Conservation (phyloP, 2,113 vertebrate species). For the Chaetodon trifascialis region DNA sequence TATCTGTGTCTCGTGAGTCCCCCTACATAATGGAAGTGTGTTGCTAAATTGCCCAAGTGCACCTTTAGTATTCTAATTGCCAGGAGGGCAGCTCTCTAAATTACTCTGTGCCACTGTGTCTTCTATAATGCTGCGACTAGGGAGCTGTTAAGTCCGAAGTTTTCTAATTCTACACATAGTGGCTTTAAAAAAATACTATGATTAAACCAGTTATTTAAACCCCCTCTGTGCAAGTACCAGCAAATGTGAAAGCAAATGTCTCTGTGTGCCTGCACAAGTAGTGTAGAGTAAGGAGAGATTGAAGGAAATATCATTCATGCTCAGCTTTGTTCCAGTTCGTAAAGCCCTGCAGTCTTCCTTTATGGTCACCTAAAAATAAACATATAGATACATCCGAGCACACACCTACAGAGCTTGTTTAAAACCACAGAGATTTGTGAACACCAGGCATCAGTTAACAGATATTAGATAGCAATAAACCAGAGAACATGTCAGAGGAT, state of each 20-base stretch:
- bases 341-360: neutral
- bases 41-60: neutral
- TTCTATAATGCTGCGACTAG: neutral
- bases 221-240: neutral
- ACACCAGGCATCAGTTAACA: neutral
- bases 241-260: neutral
- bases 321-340: neutral
- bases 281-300: neutral
- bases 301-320: neutral
- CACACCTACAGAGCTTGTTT: neutral
- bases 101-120: neutral
- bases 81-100: neutral
- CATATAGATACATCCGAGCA: neutral
- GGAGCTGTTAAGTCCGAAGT: neutral
- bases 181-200: neutral
- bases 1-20: neutral
- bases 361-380: neutral
- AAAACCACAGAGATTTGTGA: neutral
- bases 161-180: neutral
- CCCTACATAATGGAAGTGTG: neutral
- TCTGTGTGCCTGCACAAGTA: neutral
- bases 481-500: neutral
- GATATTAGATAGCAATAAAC: neutral
- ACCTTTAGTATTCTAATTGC: neutral
- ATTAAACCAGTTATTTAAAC: neutral